phyloP scores from a whole-genome alignment of 1,140 invertebrate species.

The Macrosteles quadrilineatus region DNA sequence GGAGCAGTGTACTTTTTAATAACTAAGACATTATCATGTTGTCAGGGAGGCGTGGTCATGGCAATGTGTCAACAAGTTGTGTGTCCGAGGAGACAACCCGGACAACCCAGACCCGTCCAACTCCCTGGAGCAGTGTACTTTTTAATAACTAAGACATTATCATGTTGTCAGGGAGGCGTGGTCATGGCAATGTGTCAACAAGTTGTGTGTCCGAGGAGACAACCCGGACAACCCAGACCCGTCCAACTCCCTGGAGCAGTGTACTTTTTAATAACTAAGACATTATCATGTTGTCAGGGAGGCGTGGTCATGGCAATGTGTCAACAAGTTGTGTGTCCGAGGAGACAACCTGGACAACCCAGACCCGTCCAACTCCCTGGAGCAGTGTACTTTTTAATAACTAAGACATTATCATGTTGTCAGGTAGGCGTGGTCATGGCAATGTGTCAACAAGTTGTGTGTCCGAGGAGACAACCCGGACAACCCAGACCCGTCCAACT shows the following conservation, averaged over 20 bases:
- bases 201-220: conserved; percentile 43
- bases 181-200: conserved; percentile 45
- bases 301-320: conserved; percentile 45
- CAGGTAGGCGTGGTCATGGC: conserved; percentile 45
- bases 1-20: conserved; percentile 59
- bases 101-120: conserved; percentile 23
- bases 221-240: conserved; percentile 31
- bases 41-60: conserved; percentile 44
- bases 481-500: conserved; percentile 37
- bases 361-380: conserved; percentile 42
- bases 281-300: too few species aligned
- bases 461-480: conserved; percentile 34
- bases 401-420: too few species aligned
- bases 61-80: conserved; percentile 45
- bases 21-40: too few species aligned
- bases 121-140: conserved; percentile 55
- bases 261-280: too few species aligned
- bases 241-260: conserved; percentile 44
- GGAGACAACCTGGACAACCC: conserved; percentile 24
- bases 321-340: conserved; percentile 44
- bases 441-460: conserved; percentile 46
- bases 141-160: too few species aligned
- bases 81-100: conserved; percentile 39
- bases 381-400: too few species aligned
- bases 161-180: conserved; percentile 44